Conservation (phyloP, 2,113 vertebrate genomes). For the Romanogobio albipinnatus region DNA sequence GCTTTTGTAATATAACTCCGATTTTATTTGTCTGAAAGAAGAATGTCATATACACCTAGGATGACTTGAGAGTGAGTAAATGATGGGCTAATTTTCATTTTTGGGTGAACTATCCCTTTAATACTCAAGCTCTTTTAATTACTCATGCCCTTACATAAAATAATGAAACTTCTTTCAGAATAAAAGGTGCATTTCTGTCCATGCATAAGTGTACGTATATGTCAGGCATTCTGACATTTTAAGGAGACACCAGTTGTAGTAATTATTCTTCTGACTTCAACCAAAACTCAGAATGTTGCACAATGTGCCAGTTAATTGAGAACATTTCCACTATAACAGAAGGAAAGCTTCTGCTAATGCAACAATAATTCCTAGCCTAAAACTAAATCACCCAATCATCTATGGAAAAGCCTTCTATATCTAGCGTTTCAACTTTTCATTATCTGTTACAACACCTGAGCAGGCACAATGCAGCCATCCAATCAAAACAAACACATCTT, state of each 20-base stretch:
- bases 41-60: too few species aligned
- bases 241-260: conserved; percentile 24
- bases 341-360: conserved; percentile 35
- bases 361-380: conserved; percentile 6
- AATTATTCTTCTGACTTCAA: not conserved
- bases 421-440: conserved; percentile 27
- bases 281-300: conserved; percentile 40
- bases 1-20: too few species aligned
- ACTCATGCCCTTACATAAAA: not conserved
- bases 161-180: not conserved
- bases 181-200: not conserved
- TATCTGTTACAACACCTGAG: conserved; percentile 35
- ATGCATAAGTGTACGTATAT: not conserved
- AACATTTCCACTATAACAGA: not conserved
- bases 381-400: conserved; percentile 10
- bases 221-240: not conserved
- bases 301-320: conserved; percentile 12
- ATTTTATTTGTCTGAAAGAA: too few species aligned
- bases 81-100: too few species aligned
- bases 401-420: not conserved
- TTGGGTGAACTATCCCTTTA: not conserved
- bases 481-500: conserved; percentile 14
- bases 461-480: conserved; percentile 21
- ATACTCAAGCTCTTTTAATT: not conserved
- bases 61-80: too few species aligned